These are phyloP conservation scores for Hydrozoanthus gracilis DNA, from an alignment of 92 coral and sea anemone genomes.

Conservation along the genomic window DNA sequence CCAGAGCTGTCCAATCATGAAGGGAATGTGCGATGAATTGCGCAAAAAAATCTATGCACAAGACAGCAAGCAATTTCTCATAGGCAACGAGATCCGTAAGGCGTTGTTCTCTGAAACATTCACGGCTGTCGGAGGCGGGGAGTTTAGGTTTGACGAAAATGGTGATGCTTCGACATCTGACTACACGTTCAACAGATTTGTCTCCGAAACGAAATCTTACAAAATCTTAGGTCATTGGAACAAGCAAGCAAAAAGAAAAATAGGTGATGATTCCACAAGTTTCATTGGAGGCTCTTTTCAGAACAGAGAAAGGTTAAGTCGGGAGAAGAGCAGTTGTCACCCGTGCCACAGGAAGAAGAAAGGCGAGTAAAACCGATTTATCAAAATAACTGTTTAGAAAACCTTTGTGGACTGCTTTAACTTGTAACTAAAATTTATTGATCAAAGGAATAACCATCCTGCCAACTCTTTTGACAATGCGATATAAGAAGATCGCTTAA, in stretches of 20 bases:
- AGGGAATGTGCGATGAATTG: background rate
- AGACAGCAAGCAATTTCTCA: background rate
- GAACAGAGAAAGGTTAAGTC: background rate
- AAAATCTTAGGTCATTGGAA: background rate
- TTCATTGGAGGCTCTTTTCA: background rate
- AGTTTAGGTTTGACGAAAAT: background rate
- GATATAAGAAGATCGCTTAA: no score
- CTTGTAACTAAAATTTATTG: no score
- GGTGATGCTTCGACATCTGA: background rate
- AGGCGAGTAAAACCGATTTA: background rate
- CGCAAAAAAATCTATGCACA: background rate
- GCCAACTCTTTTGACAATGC: no score
- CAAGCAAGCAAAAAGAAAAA: background rate
- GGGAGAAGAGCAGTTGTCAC: background rate
- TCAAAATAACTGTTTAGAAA: background rate
- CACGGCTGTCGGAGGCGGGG: background rate
- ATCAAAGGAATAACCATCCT: no score
- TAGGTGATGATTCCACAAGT: background rate
- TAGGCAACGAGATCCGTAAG: background rate
- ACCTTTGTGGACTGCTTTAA: background rate
- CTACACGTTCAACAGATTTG: conserved; percentile 17
- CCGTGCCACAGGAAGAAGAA: background rate
- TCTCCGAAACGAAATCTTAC: conserved; percentile 1
- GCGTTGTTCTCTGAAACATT: background rate
- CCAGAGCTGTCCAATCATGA: background rate